Evolutionary conservation across 1,140 invertebrate genomes (phyloP).

Genomic region (Thalassaphorura encarpata): DNA sequence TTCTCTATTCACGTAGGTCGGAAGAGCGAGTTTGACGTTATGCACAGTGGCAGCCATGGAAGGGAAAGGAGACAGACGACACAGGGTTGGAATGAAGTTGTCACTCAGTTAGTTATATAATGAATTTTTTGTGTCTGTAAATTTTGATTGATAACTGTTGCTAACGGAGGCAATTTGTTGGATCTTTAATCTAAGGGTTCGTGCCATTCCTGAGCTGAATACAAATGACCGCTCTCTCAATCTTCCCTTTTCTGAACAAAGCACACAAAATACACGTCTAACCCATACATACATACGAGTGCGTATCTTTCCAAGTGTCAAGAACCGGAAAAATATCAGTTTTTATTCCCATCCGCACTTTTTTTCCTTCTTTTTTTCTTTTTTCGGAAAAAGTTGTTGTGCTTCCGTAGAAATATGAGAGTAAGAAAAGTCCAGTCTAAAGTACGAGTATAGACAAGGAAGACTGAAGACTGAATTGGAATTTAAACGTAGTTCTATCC

Average conservation of each 20-base stretch:
- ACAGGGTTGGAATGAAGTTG: constrained; percentile 27
- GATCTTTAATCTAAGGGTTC: constrained; percentile 31
- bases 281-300: background rate
- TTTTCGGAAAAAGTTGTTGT: too few species aligned
- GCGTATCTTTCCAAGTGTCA: background rate
- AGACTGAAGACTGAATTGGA: too few species aligned
- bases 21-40: background rate
- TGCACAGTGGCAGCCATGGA: background rate
- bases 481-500: too few species aligned
- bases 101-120: constrained; percentile 31
- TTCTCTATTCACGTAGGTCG: too few species aligned
- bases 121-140: constrained; percentile 32
- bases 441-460: too few species aligned
- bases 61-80: background rate
- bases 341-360: background rate
- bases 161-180: constrained; percentile 32
- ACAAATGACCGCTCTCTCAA: constrained; percentile 27
- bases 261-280: too few species aligned
- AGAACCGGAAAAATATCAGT: background rate
- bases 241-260: too few species aligned
- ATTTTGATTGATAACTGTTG: constrained; percentile 32
- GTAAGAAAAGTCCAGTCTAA: too few species aligned
- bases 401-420: too few species aligned
- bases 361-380: too few species aligned
- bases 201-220: constrained; percentile 20